Percentiles rank a stretch among this genome's conserved stretches.
Evolutionary conservation across 1,140 invertebrate species (phyloP).

Genomic region (Leptopilina clavipes): DNA sequence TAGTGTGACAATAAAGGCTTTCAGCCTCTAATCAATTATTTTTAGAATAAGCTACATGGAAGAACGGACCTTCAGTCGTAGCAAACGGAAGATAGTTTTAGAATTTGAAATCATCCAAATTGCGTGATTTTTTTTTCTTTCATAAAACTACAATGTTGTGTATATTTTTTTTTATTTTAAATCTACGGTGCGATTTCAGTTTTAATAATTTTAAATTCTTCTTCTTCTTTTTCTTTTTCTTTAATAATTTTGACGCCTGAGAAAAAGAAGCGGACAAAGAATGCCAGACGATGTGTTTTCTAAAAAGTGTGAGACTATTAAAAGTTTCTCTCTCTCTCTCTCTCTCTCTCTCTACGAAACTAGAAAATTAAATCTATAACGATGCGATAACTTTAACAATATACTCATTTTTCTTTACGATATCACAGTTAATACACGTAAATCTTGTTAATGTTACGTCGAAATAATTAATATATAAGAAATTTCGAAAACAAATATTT

Average conservation of each 20-base stretch:
- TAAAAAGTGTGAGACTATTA: too few species aligned
- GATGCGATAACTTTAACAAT: conserved; percentile 27
- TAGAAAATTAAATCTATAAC: conserved; percentile 31
- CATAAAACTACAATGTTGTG: background rate
- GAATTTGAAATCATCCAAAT: conserved; percentile 28
- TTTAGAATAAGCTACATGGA: conserved; percentile 70
- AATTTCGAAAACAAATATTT: conserved; percentile 36
- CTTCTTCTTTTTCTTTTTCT: too few species aligned
- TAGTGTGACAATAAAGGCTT: conserved; percentile 57
- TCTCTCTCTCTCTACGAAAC: conserved; percentile 27
- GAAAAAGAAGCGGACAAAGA: conserved; percentile 14
- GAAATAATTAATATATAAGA: conserved; percentile 33
- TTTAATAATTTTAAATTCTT: conserved; percentile 16
- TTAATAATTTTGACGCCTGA: background rate
- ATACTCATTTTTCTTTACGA: conserved; percentile 50
- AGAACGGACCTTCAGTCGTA: conserved; percentile 68
- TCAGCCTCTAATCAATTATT: conserved; percentile 59
- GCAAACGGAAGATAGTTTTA: conserved; percentile 59
- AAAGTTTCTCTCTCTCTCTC: too few species aligned
- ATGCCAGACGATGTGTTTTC: conserved; percentile 10
- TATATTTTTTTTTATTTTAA: conserved; percentile 41
- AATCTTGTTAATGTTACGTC: conserved; percentile 35
- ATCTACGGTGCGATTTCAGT: background rate
- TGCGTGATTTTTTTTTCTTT: background rate
- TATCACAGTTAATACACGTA: conserved; percentile 58